Conservation (phyloP, 2,113 vertebrate species). For the Oreochromis spilurus region DNA sequence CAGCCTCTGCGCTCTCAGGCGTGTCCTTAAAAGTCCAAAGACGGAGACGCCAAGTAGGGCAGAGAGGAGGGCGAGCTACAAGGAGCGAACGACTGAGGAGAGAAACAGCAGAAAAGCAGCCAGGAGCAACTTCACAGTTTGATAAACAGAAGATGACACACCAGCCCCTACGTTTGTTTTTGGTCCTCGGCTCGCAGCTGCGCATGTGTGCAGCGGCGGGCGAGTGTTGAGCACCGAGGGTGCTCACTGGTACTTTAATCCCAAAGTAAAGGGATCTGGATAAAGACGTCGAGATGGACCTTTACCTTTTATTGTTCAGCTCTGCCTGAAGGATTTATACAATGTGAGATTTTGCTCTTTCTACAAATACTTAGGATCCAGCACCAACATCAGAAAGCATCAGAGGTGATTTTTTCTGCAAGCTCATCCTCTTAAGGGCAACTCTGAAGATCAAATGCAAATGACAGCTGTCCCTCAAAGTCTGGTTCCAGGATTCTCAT, state of each 20-base stretch:
- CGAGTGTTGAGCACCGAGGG: background rate
- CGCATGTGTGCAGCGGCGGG: background rate
- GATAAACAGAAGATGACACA: conserved; percentile 25
- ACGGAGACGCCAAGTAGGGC: background rate
- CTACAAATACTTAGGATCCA: background rate
- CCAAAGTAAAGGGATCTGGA: background rate
- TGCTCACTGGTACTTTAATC: background rate
- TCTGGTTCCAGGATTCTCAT: background rate
- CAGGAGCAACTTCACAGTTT: conserved; percentile 1
- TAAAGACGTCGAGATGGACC: background rate
- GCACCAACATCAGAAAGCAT: background rate
- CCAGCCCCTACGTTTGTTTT: background rate
- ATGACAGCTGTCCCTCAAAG: background rate
- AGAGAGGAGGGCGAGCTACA: background rate
- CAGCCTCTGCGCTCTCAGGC: background rate
- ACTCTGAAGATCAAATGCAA: background rate
- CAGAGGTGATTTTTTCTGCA: background rate
- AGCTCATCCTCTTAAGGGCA: background rate
- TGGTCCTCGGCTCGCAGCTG: background rate
- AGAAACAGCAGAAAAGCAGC: background rate
- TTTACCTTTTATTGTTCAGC: background rate
- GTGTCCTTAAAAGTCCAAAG: background rate
- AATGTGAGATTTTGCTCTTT: background rate
- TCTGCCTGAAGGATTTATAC: background rate
- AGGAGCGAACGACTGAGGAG: background rate